Conservation (phyloP, 2,888 invertebrate genomes). For the Euplagia quadripunctaria region DNA sequence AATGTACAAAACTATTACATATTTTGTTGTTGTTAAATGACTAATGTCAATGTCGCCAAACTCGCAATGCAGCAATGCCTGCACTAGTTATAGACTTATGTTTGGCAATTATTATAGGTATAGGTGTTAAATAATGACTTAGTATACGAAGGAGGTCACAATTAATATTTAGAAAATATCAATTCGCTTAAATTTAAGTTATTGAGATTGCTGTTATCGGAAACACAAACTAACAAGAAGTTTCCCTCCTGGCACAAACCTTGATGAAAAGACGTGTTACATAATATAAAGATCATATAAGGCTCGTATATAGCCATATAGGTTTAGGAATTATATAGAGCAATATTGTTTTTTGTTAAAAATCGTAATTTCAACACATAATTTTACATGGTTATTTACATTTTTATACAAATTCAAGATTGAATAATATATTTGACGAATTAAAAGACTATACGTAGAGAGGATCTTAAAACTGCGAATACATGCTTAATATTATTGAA, state of each 20-base stretch:
- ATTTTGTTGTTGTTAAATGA: background rate
- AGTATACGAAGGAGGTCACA: background rate
- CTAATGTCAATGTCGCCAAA: background rate
- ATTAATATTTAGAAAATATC: background rate
- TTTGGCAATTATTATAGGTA: background rate
- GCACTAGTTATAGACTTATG: background rate
- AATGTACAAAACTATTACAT: background rate
- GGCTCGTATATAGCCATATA: background rate
- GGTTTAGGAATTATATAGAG: background rate
- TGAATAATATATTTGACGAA: background rate
- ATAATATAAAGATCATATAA: too few species aligned
- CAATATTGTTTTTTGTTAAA: too few species aligned
- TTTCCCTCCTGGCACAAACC: too few species aligned
- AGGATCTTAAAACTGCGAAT: background rate
- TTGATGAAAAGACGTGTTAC: too few species aligned
- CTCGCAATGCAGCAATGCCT: background rate
- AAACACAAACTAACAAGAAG: too few species aligned
- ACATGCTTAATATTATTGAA: background rate
- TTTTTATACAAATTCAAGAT: background rate
- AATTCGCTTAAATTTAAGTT: background rate
- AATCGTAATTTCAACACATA: background rate
- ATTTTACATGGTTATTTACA: background rate
- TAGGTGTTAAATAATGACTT: background rate
- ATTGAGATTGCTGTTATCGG: background rate
- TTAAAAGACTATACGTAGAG: background rate